Percentiles rank a stretch among this genome's conserved stretches.
phyloP scores from a whole-genome alignment of 2,113 vertebrate species.

The Pseudopipra pipra region DNA sequence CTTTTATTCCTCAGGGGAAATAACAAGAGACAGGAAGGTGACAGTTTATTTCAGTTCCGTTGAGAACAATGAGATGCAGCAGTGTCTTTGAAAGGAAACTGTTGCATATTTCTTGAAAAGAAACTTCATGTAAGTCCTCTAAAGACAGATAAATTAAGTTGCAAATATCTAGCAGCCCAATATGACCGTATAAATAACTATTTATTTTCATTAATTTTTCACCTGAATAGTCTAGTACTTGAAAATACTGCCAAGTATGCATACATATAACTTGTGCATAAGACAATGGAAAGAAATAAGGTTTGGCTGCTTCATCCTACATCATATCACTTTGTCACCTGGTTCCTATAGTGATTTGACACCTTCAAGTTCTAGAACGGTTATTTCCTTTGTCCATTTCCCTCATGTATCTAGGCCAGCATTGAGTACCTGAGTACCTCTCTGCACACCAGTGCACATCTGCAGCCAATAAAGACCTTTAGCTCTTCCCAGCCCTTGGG shows the following conservation, averaged over 20 bases:
- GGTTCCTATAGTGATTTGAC: neutral
- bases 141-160: neutral
- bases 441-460: neutral
- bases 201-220: neutral
- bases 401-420: rapidly evolving
- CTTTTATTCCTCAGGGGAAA: neutral
- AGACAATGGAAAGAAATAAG: neutral
- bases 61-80: neutral
- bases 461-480: neutral
- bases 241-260: neutral
- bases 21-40: neutral
- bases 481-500: neutral
- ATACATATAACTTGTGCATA: neutral
- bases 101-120: neutral
- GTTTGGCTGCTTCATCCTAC: neutral
- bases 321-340: neutral
- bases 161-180: neutral
- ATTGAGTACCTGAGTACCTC: rapidly evolving
- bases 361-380: neutral
- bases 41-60: neutral
- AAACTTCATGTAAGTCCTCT: neutral
- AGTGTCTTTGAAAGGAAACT: neutral
- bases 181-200: rapidly evolving
- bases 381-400: neutral
- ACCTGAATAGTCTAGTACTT: neutral